Evolutionary conservation across 2,888 invertebrate genomes (phyloP), one percentile per base, ranked within the genome.

Genomic region (Pinctada fucata): DNA sequence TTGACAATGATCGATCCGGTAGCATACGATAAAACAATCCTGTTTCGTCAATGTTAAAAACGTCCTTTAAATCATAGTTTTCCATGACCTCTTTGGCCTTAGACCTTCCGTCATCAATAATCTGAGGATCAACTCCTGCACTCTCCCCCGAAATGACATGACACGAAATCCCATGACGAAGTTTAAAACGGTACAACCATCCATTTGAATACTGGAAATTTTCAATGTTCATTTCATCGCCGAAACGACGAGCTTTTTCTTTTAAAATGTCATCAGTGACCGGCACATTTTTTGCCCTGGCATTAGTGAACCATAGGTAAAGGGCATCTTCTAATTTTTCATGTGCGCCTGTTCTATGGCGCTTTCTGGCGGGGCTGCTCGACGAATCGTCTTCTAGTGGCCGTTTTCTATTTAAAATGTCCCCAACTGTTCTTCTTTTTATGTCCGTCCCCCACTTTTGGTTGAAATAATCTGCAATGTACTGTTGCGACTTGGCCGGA

Each of bases 71-170:
- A 13, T 65, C 74, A 10, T 66, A 50, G 31, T n/a, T 45, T 66
- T 66, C 16, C 51, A 66, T 65, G n/a, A 13, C 64, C 10, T 10
- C 45, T 49, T 16, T 4, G 16, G 16, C 74, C 16, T 74, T 74
- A 50, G 0, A 4, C 49, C 66, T 65, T 2, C 74, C 66, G 45
- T 66, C 74, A 6, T 3, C 5, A 8, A 74, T 66, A 10, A 74
- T 50, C 2, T 65, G 2, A 3, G 13, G 48, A 16, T 74, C 49
- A 49, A 74, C 66, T 10, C 66, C 66, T 4, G 66, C 74, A 74
- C 74, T 74, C 50, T 74, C 74, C n/a, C 74, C 66, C 13, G 66
- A 74, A 66, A 66, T 74, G n/a, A 74, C 47, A 5, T 66, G 49
- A 10, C 58, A 74, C 4, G 66, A 48, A n/a, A 74, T 66, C 16